These are phyloP conservation scores for Agrotis segetum DNA, from an alignment of 2,888 invertebrate species.

Conservation along the genomic window DNA sequence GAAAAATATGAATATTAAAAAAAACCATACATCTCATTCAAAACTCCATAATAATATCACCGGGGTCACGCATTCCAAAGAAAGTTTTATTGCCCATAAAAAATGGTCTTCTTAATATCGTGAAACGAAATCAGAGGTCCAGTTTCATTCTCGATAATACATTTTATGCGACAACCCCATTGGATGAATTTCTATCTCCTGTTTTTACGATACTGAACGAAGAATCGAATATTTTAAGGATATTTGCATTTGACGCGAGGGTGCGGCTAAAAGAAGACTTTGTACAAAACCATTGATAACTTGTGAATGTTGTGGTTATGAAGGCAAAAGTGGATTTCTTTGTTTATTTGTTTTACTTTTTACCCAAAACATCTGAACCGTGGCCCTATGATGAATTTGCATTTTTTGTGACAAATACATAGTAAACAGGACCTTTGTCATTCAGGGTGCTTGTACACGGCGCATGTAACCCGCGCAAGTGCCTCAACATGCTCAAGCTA, in stretches of 20 bases:
- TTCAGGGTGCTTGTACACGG: no score
- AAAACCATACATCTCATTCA: constrained; percentile 15
- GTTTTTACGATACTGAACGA: constrained; percentile 68
- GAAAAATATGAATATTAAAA: constrained; percentile 2
- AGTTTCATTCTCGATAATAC: constrained; percentile 79
- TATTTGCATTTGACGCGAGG: not conserved
- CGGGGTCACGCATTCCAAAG: constrained; percentile 73
- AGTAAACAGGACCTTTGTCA: no score
- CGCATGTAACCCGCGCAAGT: no score
- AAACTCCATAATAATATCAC: constrained; percentile 68
- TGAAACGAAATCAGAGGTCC: constrained; percentile 74
- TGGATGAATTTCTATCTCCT: constrained; percentile 77
- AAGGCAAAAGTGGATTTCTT: no score
- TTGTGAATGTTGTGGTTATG: no score
- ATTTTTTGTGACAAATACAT: no score
- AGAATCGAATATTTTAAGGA: constrained; percentile 30
- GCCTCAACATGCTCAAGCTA: no score
- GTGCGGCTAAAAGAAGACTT: not conserved
- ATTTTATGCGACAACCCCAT: constrained; percentile 76
- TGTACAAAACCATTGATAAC: not conserved
- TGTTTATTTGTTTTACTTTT: no score
- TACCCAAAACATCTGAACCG: no score
- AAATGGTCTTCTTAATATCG: constrained; percentile 81
- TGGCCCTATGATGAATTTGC: no score
- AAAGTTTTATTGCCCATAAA: constrained; percentile 83